Percentiles rank a stretch among this genome's conserved stretches.
phyloP scores from a whole-genome alignment of 2,113 vertebrate species.

The Pteronura brasiliensis region DNA sequence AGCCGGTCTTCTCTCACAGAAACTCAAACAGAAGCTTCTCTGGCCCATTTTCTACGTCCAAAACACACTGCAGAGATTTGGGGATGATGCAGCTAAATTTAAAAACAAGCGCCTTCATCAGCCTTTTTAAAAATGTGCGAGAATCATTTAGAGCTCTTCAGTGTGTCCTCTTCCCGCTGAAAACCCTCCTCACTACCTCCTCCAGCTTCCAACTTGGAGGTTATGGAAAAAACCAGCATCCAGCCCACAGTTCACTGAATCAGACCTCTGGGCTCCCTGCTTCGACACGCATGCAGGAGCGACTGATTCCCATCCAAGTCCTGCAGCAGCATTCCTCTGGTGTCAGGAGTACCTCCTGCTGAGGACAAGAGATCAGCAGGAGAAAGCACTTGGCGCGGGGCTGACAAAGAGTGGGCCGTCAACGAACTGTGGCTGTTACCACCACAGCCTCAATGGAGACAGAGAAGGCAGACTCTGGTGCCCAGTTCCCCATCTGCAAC shows the following conservation, averaged over 20 bases:
- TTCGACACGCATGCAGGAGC: rapidly evolving
- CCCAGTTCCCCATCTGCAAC: neutral
- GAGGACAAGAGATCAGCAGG: neutral
- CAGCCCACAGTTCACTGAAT: neutral
- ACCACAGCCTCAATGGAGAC: neutral
- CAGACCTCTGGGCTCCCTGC: neutral
- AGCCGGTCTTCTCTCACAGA: neutral
- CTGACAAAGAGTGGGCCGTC: neutral
- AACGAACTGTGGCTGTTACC: neutral
- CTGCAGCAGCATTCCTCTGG: neutral
- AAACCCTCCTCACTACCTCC: neutral
- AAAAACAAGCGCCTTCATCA: neutral
- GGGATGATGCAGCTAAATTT: neutral
- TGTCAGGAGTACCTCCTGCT: too few relatives aligned
- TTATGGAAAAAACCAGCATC: neutral
- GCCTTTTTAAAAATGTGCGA: neutral
- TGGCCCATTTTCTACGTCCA: neutral
- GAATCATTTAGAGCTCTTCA: neutral
- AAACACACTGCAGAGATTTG: neutral
- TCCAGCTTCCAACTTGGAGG: neutral
- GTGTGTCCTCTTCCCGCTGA: too few relatives aligned
- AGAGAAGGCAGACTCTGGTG: too few relatives aligned
- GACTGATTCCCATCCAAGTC: neutral
- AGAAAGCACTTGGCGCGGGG: neutral
- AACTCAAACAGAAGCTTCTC: neutral